Evolutionary conservation across 2,113 vertebrate genomes (phyloP).

Genomic region (Campylorhamphus procurvoides): DNA sequence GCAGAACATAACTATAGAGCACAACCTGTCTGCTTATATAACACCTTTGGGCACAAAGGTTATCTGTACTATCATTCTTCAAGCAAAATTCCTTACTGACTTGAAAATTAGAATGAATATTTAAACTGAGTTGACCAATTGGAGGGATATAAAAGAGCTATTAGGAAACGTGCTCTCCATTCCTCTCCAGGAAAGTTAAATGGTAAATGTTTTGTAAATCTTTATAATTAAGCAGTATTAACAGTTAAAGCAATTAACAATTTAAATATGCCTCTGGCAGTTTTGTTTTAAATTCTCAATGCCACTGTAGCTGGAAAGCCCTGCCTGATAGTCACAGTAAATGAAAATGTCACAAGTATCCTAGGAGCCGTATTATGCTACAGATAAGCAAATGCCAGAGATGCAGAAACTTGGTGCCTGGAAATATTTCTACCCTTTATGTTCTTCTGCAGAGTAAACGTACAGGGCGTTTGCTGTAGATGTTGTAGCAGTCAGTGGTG

Average conservation of each 20-base stretch:
- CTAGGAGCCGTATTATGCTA: background rate
- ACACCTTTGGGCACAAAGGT: background rate
- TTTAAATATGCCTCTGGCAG: background rate
- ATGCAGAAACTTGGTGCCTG: background rate
- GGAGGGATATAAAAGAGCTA: background rate
- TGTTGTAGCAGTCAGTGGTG: background rate
- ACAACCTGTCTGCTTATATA: background rate
- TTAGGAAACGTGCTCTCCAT: background rate
- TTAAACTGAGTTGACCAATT: background rate
- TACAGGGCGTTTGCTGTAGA: background rate
- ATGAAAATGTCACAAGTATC: background rate
- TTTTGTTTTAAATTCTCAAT: background rate
- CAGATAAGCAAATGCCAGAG: background rate
- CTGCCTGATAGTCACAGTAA: background rate
- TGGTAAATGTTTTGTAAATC: background rate
- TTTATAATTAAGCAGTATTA: slow-evolving; percentile 2
- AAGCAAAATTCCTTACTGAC: background rate
- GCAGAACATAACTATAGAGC: background rate
- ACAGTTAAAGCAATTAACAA: background rate
- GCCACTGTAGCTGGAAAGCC: background rate
- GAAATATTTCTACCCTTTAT: background rate
- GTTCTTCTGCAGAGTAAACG: background rate
- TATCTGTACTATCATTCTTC: background rate
- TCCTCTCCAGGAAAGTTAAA: background rate
- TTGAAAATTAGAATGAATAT: background rate